Base-by-base conservation (phyloP, 2,888 invertebrate species). In the Eristalinus sepulchralis region DNA sequence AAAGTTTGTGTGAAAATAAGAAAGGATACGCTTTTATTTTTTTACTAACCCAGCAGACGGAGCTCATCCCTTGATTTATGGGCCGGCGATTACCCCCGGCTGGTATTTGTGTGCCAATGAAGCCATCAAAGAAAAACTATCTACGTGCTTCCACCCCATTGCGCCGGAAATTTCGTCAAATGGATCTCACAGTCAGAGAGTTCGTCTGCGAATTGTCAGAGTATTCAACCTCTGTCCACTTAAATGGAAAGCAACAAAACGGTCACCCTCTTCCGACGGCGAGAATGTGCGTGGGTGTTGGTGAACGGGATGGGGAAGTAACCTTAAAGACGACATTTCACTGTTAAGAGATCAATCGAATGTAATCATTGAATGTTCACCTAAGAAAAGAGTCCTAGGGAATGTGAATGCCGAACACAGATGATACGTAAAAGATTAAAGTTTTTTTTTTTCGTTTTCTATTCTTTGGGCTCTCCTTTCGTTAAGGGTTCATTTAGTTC, bases 371-470 rank as follows among this genome's bases (percentile, higher is more conserved):
- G 63, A 47, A 64, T 47, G 36, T 59, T 76, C 66, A 66, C 60
- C 82, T 33, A 62, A 10, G 63, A 59, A 73, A 73, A 73, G n/a
- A n/a, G n/a, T 79, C 73, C 33, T 22, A 53, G 11, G 24, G 64
- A 67, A 79, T 75, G 73, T 70, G 64, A 67, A 79, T 75, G 73
- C 70, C 53, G 11, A n/a, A 17, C 79, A 73, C 53, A 60, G 79
- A 70, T 68, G 63, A 73, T 67, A 27, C 67, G 63, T 53, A 53
- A 57, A 57, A 59, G 68, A 79, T 83, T 78, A 62, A 36, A 62
- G 47, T 70, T 62, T 63, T 20, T 13, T 33, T 39, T 24, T 59
- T 71, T 62, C 39, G 59, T 66, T 71, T 36, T 36, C 31, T 34
- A 24, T 27, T 34, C 55, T 11, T 36, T 33, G 36, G 36, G 31